These are phyloP conservation scores for Epizoanthus ramosus DNA, from an alignment of 92 coral and sea anemone species.

Conservation along the genomic window DNA sequence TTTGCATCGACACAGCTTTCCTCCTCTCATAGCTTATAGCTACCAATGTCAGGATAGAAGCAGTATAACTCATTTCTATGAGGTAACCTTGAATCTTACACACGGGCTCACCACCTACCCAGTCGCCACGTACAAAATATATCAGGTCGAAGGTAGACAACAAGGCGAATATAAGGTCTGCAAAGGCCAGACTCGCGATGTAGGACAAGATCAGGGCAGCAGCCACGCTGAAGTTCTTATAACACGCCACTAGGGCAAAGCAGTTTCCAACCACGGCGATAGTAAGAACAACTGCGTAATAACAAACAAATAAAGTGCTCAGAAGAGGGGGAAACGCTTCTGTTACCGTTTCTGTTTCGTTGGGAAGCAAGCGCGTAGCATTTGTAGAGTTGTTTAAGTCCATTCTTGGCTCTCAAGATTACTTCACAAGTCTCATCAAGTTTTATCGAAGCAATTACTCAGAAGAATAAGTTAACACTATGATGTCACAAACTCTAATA, in stretches of 20 bases:
- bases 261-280: slow-evolving; percentile 76
- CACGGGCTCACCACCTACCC: slow-evolving; percentile 72
- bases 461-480: too few relatives aligned
- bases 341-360: neutral
- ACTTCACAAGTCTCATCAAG: too few relatives aligned
- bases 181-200: slow-evolving; percentile 80
- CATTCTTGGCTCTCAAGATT: slow-evolving; percentile 16
- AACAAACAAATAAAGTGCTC: slow-evolving; percentile 14
- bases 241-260: slow-evolving; percentile 78
- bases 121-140: slow-evolving; percentile 63
- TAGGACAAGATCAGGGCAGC: slow-evolving; percentile 68
- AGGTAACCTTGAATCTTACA: slow-evolving; percentile 81
- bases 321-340: slow-evolving; percentile 29
- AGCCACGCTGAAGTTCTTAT: slow-evolving; percentile 64
- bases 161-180: slow-evolving; percentile 77
- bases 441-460: too few relatives aligned
- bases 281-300: slow-evolving; percentile 56
- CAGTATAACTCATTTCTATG: slow-evolving; percentile 80
- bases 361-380: slow-evolving; percentile 9
- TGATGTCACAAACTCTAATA: too few relatives aligned
- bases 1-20: slow-evolving; percentile 72
- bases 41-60: slow-evolving; percentile 72
- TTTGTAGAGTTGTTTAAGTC: slow-evolving; percentile 1
- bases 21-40: slow-evolving; percentile 79
- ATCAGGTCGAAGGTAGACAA: slow-evolving; percentile 74